Conservation (phyloP, 2,888 invertebrate genomes). For the Diloba caeruleocephala region DNA sequence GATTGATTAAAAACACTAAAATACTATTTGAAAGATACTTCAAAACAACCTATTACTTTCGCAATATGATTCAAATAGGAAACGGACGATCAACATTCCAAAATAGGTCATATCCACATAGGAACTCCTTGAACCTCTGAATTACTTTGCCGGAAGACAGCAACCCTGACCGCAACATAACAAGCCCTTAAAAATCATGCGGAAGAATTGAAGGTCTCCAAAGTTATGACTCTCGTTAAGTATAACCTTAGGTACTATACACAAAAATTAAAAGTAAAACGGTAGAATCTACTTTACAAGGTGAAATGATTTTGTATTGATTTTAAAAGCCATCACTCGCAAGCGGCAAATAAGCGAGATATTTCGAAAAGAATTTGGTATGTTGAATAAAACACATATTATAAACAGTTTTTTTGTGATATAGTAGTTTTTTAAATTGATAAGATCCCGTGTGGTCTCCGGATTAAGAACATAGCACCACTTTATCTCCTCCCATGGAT, state of each 20-base stretch:
- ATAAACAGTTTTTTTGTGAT: too few relatives aligned
- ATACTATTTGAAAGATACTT: not conserved
- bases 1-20: too few relatives aligned
- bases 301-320: constrained; percentile 3
- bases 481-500: too few relatives aligned
- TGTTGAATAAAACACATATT: not conserved
- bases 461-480: too few relatives aligned
- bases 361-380: not conserved
- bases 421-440: too few relatives aligned
- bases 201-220: constrained; percentile 49
- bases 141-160: constrained; percentile 25
- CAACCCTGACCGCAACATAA: constrained; percentile 41
- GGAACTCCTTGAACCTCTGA: constrained; percentile 37
- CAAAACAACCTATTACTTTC: constrained; percentile 4
- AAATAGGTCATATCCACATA: constrained; percentile 33
- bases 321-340: not conserved
- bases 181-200: constrained; percentile 38
- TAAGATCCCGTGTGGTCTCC: too few relatives aligned
- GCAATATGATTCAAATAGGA: constrained; percentile 15
- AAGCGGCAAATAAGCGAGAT: not conserved
- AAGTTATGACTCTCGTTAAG: constrained; percentile 47
- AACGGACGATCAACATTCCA: constrained; percentile 22
- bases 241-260: constrained; percentile 37
- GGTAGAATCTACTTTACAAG: constrained; percentile 7
- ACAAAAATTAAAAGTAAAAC: constrained; percentile 26